Evolutionary conservation across 2,888 invertebrate species (phyloP), one percentile per base, ranked within the genome.

Genomic region (Lathronympha strigana): DNA sequence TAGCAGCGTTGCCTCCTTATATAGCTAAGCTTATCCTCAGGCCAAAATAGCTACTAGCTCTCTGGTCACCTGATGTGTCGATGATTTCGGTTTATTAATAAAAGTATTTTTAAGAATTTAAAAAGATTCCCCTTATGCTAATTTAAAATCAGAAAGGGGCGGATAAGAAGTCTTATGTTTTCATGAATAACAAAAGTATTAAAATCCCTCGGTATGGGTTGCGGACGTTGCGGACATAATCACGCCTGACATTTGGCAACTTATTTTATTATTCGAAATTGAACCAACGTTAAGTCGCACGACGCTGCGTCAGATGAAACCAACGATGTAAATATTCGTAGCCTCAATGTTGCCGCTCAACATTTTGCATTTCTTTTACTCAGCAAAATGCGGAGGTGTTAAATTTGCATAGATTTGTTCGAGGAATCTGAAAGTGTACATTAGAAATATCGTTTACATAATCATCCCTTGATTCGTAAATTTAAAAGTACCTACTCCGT

Each of bases 291-390:
- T 40, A 40, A 28, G 40, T 43, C 17, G 50, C 53, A 19, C 45
- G 50, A 33, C 19, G 38, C 71, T 77, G 81, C 80, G 81, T 77
- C 84, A 85, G 86, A 82, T 86, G 81, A 79, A 76, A 76, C 79
- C 79, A 79, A 84, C 84, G 84, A 83, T 86, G 84, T 84, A 84
- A 86, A 86, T 87, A 40, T 13, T 38, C 8, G 25, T 28, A 81
- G 74, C 68, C 78, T 77, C 79, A 81, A 84, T 83, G 84, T 86
- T 83, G 81, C 83, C 76, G 75, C 79, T 75, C 80, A 69, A 78
- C 79, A 78, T 81, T 84, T 78, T 78, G 83, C 81, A 79, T 84
- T 83, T 79, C 76, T 79, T 79, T 71, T 76, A 81, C 79, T 84
- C 83, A 81, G 80, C 81, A 72, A 83, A 79, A 75, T 70, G 60